These are phyloP conservation scores for Sycobia sp. DNA, from an alignment of 1,140 invertebrate species.

Conservation along the genomic window DNA sequence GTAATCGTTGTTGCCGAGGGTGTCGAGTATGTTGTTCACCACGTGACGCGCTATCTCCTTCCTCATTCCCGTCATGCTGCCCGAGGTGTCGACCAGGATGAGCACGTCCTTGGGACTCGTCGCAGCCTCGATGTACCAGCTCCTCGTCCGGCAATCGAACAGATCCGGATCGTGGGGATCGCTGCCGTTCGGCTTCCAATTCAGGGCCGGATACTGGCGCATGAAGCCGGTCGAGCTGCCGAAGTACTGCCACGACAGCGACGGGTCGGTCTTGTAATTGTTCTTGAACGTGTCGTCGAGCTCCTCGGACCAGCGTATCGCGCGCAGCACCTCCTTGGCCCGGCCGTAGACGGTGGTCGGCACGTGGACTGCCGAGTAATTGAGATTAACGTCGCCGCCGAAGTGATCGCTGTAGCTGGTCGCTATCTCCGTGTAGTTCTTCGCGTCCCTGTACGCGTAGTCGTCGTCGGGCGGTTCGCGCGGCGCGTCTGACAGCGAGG, in stretches of 20 bases:
- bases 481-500: conserved; percentile 22
- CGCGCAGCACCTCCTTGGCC: conserved; percentile 53
- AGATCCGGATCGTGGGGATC: conserved; percentile 74
- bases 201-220: conserved; percentile 87
- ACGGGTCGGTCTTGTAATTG: conserved; percentile 86
- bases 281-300: conserved; percentile 85
- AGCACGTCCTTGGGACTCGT: conserved; percentile 96
- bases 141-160: conserved; percentile 85
- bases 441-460: conserved; percentile 76
- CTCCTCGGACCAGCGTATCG: conserved; percentile 77
- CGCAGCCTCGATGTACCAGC: conserved; percentile 96
- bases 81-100: conserved; percentile 92
- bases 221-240: conserved; percentile 94
- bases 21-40: conserved; percentile 93
- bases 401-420: conserved; percentile 78
- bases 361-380: conserved; percentile 89
- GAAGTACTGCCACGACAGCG: conserved; percentile 96
- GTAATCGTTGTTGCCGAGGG: conserved; percentile 97
- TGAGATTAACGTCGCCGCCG: conserved; percentile 80
- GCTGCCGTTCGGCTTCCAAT: conserved; percentile 69
- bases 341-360: conserved; percentile 94
- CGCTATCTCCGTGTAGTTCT: conserved; percentile 65
- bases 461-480: conserved; percentile 53
- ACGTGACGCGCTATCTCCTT: conserved; percentile 93
- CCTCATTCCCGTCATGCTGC: conserved; percentile 95